Evolutionary conservation across 2,113 vertebrate genomes (phyloP), one percentile per base, ranked within the genome.

Genomic region (Corapipo altera): DNA sequence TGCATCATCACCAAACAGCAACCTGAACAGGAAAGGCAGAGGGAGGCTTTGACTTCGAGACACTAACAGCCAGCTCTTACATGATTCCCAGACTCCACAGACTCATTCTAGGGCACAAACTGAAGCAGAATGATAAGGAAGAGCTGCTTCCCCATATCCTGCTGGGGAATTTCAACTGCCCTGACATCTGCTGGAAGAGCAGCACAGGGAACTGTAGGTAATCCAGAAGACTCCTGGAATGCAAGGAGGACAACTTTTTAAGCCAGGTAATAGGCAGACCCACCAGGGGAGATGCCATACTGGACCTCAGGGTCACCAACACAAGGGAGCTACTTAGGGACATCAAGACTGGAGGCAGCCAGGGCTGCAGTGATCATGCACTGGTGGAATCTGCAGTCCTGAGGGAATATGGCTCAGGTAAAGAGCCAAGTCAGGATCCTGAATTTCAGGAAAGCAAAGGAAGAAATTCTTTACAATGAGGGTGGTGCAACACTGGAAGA

Each of bases 61-160:
- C 7, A 19, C 20, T 9, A 32, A 65, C 27, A 89, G 51, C 24
- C 70, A 85, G 41, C 17, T 48, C 33, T 48, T 20, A 48, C 5
- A 37, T 54, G 84, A 67, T 46, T 79, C 37, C 18, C 57, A 73
- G 18, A 44, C 61, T 44, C 49, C 33, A 49, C 28, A 49, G 32
- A 32, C 32, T 44, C 0, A 0, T n/a, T 89, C 39, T 6, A 22
- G 24, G 55, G 41, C 39, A 51, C 1, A 26, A 41, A 32, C 7
- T 46, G 59, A 73, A 85, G 64, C 43, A 51, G 57, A 41, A 64
- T 22, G 23, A 67, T 0, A 74, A 24, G 27, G 35, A 12, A 76
- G 24, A 80, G 24, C 48, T 35, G 41, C 24, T 49, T 83, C 21
- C n/a, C 48, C 17, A 41, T 11, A n/a, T 41, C 17, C 39, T 32